Conservation (phyloP, 2,888 invertebrate species). For the Xanthorhoe designata region DNA sequence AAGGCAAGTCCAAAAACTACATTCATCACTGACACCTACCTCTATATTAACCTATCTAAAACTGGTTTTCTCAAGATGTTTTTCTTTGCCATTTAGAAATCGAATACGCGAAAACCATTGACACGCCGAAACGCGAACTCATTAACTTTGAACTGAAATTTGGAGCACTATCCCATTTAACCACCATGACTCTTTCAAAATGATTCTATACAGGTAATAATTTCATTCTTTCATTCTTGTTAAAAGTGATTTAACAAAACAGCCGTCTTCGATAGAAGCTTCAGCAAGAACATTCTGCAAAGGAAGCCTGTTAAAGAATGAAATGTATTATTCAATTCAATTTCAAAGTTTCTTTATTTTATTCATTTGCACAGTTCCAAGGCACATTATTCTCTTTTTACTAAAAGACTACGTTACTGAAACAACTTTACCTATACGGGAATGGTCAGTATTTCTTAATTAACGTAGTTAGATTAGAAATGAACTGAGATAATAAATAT, state of each 20-base stretch:
- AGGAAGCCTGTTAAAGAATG: conserved; percentile 8
- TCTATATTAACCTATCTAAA: no score
- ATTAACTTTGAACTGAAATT: no score
- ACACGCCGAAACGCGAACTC: no score
- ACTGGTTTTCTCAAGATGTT: no score
- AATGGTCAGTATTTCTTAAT: conserved; percentile 27
- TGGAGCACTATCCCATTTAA: no score
- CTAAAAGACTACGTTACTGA: conserved; percentile 1
- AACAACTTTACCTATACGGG: conserved; percentile 5
- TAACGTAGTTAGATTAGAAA: conserved; percentile 33
- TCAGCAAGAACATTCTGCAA: conserved; percentile 4
- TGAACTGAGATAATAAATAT: conserved; percentile 40
- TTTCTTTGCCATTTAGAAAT: no score
- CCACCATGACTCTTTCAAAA: no score
- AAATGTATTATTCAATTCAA: conserved; percentile 28
- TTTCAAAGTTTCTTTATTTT: conserved; percentile 21
- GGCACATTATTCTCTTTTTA: conserved; percentile 9
- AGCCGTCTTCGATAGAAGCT: conserved; percentile 4
- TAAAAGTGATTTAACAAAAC: not conserved
- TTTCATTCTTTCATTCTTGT: no score
- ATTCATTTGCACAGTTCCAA: conserved; percentile 12
- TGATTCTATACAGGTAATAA: no score
- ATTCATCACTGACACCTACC: no score
- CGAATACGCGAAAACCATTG: no score
- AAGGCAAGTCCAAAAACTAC: no score